Base-by-base conservation (phyloP, 2,797 vertebrate genomes). In the Sebastes minor region DNA sequence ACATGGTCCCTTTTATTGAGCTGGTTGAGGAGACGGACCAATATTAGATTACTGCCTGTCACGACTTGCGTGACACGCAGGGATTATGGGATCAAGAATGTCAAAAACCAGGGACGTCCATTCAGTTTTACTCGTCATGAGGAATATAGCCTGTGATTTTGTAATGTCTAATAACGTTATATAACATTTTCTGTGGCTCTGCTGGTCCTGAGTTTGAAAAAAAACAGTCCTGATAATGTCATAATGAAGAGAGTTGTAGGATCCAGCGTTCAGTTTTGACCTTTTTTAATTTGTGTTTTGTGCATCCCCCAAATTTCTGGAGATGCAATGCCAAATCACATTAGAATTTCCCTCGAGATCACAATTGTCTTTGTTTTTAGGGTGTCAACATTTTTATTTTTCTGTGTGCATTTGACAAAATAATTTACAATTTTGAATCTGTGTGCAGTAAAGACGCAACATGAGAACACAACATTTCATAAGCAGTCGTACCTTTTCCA, bases 21-120 rank as follows among this genome's bases (percentile, higher is more conserved):
- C 55, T 5, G 42, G n/a, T 1, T 12, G 27, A 22, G 33, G 33
- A 33, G 25, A 53, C 27, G 3, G 49, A 53, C 25, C 27, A 27
- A 71, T 74, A 73, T 64, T 10, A 33, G 23, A 66, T 66, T 52
- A 27, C 23, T 8, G 64, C 30, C 27, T 71, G 42, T 42, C 59
- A n/a, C 11, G 53, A 49, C 22, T 22, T n/a, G 20, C 23, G 8
- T 18, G 55, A 56, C 8, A 4, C 22, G 4, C n/a, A 3, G 46
- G 71, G 11, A 14, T 60, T 69, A 52, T 27, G 23, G 18, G 56
- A 62, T 68, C 71, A 68, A 66, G 65, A 55, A 71, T 74, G 78
- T 74, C 73, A 74, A 62, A 73, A 78, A 63, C 23, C 52, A 25
- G 18, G n/a, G 22, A 38, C 27, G 22, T 56, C 13, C 27, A 22